Evolutionary conservation across 2,797 vertebrate species (phyloP).

Genomic region (Gobio occitaniae): DNA sequence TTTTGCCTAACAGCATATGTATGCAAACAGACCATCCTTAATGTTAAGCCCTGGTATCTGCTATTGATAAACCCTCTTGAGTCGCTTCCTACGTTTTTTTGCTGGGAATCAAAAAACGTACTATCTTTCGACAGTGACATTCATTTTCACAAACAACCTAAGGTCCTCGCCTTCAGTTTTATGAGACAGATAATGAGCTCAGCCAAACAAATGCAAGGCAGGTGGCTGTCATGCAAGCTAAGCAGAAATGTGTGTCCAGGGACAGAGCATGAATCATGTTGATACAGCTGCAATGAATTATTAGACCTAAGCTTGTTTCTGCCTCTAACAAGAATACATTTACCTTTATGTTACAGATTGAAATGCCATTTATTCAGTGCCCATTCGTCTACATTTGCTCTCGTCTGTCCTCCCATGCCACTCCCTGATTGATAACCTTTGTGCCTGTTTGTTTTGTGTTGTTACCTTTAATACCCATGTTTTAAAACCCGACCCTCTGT

Average conservation of each 20-base stretch:
- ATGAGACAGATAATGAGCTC: not conserved
- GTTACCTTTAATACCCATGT: constrained; percentile 71
- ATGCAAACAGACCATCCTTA: not conserved
- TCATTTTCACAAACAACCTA: not conserved
- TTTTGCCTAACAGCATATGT: not conserved
- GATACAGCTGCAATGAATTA: constrained; percentile 8
- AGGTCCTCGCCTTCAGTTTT: not conserved
- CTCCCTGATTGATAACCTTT: constrained; percentile 12
- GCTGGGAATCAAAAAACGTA: not conserved
- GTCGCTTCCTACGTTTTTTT: not conserved
- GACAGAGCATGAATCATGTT: constrained; percentile 9
- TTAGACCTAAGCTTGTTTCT: not conserved
- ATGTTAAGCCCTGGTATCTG: not conserved
- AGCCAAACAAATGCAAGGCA: constrained; percentile 13
- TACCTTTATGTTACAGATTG: not conserved
- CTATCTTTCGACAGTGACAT: not conserved
- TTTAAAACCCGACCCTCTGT: constrained; percentile 90
- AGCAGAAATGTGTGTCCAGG: constrained; percentile 15
- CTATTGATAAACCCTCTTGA: not conserved
- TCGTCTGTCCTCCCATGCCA: constrained; percentile 17
- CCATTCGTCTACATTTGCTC: constrained; percentile 8
- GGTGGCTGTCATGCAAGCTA: constrained; percentile 18
- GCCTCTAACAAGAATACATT: not conserved
- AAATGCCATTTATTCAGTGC: not conserved
- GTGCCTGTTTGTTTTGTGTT: constrained; percentile 68